Evolutionary conservation across 2,888 invertebrate species (phyloP), one percentile per base, ranked within the genome.

Genomic region (Allacma fusca): DNA sequence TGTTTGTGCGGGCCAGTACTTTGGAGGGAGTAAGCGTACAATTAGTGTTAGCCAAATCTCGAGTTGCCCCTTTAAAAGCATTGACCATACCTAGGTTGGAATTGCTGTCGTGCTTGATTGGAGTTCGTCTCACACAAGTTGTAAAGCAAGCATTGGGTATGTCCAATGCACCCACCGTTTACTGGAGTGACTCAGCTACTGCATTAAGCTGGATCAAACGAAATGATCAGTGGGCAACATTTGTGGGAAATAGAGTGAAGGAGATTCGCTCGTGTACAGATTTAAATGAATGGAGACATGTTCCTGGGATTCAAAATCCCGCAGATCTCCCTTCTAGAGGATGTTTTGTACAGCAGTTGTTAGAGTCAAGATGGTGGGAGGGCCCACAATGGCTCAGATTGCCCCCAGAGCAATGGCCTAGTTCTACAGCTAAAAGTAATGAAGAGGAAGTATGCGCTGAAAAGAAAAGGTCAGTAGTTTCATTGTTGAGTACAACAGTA

Each of bases 41-140:
- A 59, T 76, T 85, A 26, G 19, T 85, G 7, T 77, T 78, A 21
- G 85, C 85, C 7, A 85, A 85, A 76, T 29, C 84, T 24, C 82
- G 85, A 80, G 82, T 86, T 21, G 82, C 85, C 24, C 85, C 85
- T 82, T 5, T 82, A 84, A 34, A 64, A 62, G 44, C 62, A 7
- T 7, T 34, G 34, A 79, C 80, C 9, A 83, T 83, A 16, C 80
- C 81, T 0, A 24, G 83, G n/a, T 29, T 81, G 29, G 83, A 83
- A 65, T 50, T 83, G 12, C 19, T 83, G 16, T 78, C 78, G 0
- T 81, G 79, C 40, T 28, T 76, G 1, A 83, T 84, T 28, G 81
- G 77, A 24, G 68, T 69, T 19, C 28, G 80, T 62, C 72, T 81
- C 57, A 28, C 59, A 1, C 28, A 16, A 7, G 19, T 65, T 19